These are phyloP conservation scores for Drosophila albomicans DNA, from an alignment of 1,140 invertebrate genomes.

Conservation along the genomic window DNA sequence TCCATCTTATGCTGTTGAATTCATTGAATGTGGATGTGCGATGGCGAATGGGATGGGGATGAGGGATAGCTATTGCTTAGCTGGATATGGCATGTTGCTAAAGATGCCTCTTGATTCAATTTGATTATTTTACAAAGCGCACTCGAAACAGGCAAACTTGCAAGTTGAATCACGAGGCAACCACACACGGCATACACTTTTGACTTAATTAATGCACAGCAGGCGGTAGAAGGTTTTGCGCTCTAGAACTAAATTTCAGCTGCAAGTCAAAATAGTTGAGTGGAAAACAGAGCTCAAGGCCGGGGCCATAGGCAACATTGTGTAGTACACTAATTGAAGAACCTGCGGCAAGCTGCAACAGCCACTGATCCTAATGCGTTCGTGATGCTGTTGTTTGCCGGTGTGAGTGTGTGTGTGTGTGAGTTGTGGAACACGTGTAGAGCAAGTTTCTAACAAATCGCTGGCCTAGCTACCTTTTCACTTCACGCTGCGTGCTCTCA, in stretches of 20 bases:
- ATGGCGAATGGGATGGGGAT: not conserved
- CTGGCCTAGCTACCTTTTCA: constrained; percentile 11
- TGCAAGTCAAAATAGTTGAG: constrained; percentile 28
- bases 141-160: constrained; percentile 33
- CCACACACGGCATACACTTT: constrained; percentile 24
- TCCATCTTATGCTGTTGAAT: not conserved
- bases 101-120: constrained; percentile 58
- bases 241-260: not conserved
- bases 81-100: not conserved
- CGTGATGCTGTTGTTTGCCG: not conserved
- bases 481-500: not conserved
- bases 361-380: constrained; percentile 10
- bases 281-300: constrained; percentile 28
- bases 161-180: constrained; percentile 12
- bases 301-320: constrained; percentile 66
- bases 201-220: constrained; percentile 56
- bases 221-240: not conserved
- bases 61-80: not conserved
- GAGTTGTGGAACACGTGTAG: constrained; percentile 42
- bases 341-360: constrained; percentile 36
- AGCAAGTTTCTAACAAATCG: constrained; percentile 53
- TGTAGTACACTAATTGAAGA: constrained; percentile 73
- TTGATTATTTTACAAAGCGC: constrained; percentile 73
- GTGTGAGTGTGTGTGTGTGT: not conserved
- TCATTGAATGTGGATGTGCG: not conserved